phyloP scores from a whole-genome alignment of 2,113 vertebrate genomes.

The Murina feae region DNA sequence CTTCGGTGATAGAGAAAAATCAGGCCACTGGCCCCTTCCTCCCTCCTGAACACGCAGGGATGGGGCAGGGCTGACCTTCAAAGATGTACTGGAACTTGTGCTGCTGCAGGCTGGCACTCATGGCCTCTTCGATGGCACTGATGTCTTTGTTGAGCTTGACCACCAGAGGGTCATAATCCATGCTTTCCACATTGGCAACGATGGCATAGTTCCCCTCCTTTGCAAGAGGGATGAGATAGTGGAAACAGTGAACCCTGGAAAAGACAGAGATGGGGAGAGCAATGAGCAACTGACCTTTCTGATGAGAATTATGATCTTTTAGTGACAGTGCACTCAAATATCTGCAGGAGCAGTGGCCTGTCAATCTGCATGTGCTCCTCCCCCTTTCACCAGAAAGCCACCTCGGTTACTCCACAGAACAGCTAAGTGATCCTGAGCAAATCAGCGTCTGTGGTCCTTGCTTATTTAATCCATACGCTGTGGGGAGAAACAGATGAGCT shows the following conservation, averaged over 20 bases:
- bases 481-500: background rate
- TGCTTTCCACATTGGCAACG: constrained; percentile 97
- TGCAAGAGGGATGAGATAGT: constrained; percentile 95
- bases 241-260: constrained; percentile 95
- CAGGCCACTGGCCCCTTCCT: background rate
- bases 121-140: constrained; percentile 95
- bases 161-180: constrained; percentile 98
- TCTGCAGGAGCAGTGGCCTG: background rate
- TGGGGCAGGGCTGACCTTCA: constrained; percentile 85
- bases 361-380: background rate
- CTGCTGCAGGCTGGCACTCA: constrained; percentile 95
- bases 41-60: background rate
- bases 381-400: background rate
- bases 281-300: background rate
- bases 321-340: background rate
- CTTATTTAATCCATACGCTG: background rate
- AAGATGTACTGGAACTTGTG: constrained; percentile 99
- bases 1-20: background rate
- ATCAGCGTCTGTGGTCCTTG: background rate
- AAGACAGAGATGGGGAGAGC: background rate
- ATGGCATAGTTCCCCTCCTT: constrained; percentile 99
- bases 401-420: background rate
- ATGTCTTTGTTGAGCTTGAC: constrained; percentile 98
- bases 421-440: background rate
- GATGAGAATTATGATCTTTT: background rate